These are phyloP conservation scores for Psix sp. DNA, from an alignment of 1,140 invertebrate species.

Conservation along the genomic window DNA sequence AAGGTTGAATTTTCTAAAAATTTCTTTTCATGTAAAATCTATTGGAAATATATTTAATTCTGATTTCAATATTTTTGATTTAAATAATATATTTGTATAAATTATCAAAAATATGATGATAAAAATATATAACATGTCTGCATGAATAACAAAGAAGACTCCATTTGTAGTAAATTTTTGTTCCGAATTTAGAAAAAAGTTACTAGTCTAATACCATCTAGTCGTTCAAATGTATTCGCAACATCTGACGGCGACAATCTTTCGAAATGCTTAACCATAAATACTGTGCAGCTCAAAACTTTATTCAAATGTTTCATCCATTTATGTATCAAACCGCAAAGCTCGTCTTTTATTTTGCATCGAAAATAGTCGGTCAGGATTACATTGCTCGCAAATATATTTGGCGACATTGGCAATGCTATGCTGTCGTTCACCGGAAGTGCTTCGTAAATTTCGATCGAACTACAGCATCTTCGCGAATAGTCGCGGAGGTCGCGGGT, in stretches of 20 bases:
- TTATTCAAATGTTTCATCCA: constrained; percentile 58
- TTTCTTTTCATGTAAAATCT: too few species aligned
- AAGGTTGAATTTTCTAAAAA: too few species aligned
- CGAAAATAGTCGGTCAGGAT: constrained; percentile 40
- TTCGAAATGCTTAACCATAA: constrained; percentile 24
- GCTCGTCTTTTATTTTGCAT: constrained; percentile 51
- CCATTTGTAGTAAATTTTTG: neutral
- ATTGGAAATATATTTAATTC: too few species aligned
- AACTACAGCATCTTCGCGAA: constrained; percentile 44
- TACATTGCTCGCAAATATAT: constrained; percentile 40
- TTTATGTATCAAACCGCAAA: constrained; percentile 48
- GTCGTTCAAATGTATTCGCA: constrained; percentile 6
- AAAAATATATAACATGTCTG: too few species aligned
- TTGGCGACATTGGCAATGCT: constrained; percentile 43
- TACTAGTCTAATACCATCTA: constrained; percentile 8
- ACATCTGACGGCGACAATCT: constrained; percentile 26
- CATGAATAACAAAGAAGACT: too few species aligned
- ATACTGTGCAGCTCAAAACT: constrained; percentile 39
- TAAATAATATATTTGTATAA: too few species aligned
- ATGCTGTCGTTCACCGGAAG: constrained; percentile 50
- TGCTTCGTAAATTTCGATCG: constrained; percentile 59
- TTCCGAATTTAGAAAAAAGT: neutral
- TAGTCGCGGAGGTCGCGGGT: constrained; percentile 11
- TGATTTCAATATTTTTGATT: too few species aligned
- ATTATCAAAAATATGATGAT: too few species aligned